Conservation (phyloP, 2,113 vertebrate species). For the Saguinus midas region DNA sequence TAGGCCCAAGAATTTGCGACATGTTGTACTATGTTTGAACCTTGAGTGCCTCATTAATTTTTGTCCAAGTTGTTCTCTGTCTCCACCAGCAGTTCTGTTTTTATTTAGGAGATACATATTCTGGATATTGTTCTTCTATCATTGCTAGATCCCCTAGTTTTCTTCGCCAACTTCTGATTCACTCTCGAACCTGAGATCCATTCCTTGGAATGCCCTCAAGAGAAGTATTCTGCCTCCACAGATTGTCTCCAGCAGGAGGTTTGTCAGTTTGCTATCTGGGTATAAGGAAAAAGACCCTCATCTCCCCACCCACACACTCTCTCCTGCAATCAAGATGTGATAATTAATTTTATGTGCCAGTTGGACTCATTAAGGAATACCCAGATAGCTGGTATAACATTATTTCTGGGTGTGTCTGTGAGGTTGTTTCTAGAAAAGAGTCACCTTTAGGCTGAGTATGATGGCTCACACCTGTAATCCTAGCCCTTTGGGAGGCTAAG, state of each 20-base stretch:
- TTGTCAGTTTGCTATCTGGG: background rate
- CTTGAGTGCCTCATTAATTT: background rate
- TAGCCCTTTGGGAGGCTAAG: too few relatives aligned
- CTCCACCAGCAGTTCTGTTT: background rate
- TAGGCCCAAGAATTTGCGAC: slow-evolving; percentile 6
- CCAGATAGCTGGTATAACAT: background rate
- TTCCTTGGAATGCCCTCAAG: background rate
- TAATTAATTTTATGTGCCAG: background rate
- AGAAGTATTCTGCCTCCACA: background rate
- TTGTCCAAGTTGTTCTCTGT: background rate
- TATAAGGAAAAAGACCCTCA: background rate
- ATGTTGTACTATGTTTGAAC: background rate
- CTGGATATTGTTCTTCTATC: background rate
- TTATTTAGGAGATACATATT: background rate
- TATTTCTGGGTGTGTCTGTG: background rate
- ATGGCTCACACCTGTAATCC: too few relatives aligned
- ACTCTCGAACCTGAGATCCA: background rate
- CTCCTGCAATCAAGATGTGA: background rate
- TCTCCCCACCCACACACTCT: background rate
- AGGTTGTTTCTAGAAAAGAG: background rate
- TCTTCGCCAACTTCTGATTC: background rate
- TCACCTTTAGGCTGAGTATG: background rate
- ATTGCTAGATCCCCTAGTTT: background rate
- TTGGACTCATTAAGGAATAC: background rate
- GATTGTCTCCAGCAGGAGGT: background rate